These are phyloP conservation scores for Mormyrus hasselquistii DNA, from an alignment of 2,797 vertebrate species.

Conservation along the genomic window DNA sequence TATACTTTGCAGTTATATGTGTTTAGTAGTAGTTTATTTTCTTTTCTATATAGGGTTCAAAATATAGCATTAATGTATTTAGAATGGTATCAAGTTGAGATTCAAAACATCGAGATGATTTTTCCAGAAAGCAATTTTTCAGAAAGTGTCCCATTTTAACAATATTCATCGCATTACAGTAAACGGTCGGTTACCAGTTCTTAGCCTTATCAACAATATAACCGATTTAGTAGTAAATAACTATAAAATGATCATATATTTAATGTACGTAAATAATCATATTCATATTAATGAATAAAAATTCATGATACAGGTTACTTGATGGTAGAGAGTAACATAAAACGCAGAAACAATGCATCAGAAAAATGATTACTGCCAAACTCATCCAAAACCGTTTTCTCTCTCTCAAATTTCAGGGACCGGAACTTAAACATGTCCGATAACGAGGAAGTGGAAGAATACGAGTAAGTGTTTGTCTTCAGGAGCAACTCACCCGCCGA, in stretches of 20 bases:
- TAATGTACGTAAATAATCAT: background rate
- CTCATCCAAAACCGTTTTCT: background rate
- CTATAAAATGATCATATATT: background rate
- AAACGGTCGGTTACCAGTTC: background rate
- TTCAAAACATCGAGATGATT: background rate
- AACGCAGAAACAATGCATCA: background rate
- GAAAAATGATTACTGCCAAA: background rate
- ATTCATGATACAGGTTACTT: background rate
- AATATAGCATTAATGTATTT: background rate
- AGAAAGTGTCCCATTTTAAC: background rate
- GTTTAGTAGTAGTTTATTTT: background rate
- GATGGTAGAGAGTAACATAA: background rate
- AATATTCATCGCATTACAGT: background rate
- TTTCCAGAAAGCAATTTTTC: background rate
- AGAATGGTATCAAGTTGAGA: background rate
- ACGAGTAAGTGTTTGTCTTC: constrained; percentile 63
- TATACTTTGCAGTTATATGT: background rate
- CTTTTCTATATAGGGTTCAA: background rate
- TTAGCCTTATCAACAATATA: background rate
- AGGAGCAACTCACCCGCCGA: background rate
- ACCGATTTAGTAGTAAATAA: background rate
- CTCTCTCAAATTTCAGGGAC: constrained; percentile 9
- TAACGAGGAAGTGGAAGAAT: constrained; percentile 75
- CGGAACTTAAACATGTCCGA: constrained; percentile 73
- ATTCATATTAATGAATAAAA: background rate